These are phyloP conservation scores for Nephrotoma flavescens DNA, from an alignment of 2,888 invertebrate genomes.

Conservation along the genomic window DNA sequence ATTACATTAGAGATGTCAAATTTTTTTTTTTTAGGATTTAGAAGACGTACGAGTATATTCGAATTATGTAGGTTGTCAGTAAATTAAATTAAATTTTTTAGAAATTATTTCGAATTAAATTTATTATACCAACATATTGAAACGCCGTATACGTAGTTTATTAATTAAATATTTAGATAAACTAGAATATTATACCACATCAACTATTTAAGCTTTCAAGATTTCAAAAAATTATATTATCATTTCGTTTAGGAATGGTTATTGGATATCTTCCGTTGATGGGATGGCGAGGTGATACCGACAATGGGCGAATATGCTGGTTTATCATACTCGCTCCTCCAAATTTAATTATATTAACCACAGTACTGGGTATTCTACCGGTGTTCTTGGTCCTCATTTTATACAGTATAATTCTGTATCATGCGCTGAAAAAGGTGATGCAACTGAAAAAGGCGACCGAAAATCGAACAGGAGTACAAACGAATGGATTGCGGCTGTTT, in stretches of 20 bases:
- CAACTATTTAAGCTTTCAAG: background rate
- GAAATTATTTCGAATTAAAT: background rate
- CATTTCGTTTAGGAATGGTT: conserved; percentile 31
- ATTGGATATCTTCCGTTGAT: conserved; percentile 44
- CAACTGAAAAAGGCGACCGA: conserved; percentile 32
- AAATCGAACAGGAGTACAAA: conserved; percentile 23
- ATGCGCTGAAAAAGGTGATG: conserved; percentile 40
- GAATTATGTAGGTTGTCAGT: background rate
- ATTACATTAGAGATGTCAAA: background rate
- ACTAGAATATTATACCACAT: background rate
- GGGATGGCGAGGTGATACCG: conserved; percentile 39
- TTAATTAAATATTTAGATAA: background rate
- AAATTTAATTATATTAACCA: conserved; percentile 38
- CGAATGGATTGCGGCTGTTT: conserved; percentile 22
- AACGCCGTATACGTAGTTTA: background rate
- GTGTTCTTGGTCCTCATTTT: conserved; percentile 32
- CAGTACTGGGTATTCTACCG: conserved; percentile 39
- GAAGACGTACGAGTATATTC: background rate
- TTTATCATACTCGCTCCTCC: conserved; percentile 42
- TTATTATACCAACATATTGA: background rate
- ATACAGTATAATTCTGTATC: conserved; percentile 42
- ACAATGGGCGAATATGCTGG: conserved; percentile 39
- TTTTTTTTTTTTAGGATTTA: background rate
- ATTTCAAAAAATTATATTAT: background rate
- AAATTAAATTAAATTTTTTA: background rate